Evolutionary conservation across 2,113 vertebrate species (phyloP).

Genomic region (Nycticorax nycticorax): DNA sequence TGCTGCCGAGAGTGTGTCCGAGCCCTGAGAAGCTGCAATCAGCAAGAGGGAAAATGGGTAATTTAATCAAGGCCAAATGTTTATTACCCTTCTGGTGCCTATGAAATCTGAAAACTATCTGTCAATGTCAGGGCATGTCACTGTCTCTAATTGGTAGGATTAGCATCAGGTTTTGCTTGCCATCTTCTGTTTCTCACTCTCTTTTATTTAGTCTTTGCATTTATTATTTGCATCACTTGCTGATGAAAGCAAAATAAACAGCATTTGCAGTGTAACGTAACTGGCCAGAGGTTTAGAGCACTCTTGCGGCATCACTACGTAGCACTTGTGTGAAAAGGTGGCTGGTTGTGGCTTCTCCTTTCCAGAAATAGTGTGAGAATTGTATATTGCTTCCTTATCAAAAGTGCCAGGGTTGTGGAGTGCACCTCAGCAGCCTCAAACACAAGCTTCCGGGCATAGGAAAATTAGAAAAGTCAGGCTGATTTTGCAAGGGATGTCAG

Average conservation of each 20-base stretch:
- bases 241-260: background rate
- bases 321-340: background rate
- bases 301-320: background rate
- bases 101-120: background rate
- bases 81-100: slow-evolving; percentile 30
- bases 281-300: background rate
- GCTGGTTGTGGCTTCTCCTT: background rate
- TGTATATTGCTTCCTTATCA: background rate
- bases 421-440: background rate
- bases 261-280: background rate
- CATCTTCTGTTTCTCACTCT: background rate
- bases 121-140: background rate
- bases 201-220: background rate
- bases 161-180: background rate
- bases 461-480: background rate
- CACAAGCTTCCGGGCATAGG: background rate
- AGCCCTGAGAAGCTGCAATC: background rate
- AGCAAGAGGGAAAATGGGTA: background rate
- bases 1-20: background rate
- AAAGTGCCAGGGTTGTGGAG: background rate
- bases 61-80: slow-evolving; percentile 24
- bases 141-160: background rate
- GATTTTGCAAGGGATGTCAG: background rate
- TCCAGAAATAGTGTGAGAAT: background rate
- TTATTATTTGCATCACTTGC: background rate